Evolutionary conservation across 2,888 invertebrate genomes (phyloP).

Genomic region (Lysandra coridon): DNA sequence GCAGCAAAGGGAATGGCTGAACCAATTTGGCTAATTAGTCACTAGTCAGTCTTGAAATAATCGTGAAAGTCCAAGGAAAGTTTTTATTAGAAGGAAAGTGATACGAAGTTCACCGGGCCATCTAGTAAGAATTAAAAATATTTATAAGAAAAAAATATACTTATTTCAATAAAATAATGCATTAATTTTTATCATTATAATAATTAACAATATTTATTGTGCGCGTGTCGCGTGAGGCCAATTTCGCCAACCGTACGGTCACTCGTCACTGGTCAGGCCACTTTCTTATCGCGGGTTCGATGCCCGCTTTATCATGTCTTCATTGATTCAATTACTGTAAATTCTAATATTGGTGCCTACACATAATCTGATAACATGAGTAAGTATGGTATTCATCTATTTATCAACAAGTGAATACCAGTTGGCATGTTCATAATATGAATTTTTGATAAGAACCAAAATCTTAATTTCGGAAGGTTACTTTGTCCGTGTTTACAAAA

Average conservation of each 20-base stretch:
- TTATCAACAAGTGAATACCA: background rate
- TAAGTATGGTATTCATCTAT: constrained; percentile 3
- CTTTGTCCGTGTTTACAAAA: too few relatives aligned
- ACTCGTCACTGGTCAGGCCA: constrained; percentile 30
- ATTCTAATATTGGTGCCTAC: constrained; percentile 40
- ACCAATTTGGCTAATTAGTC: too few relatives aligned
- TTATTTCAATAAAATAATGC: background rate
- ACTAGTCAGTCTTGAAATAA: too few relatives aligned
- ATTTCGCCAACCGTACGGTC: constrained; percentile 38
- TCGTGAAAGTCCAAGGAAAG: too few relatives aligned
- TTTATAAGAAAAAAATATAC: too few relatives aligned
- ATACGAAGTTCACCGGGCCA: too few relatives aligned
- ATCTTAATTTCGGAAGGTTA: too few relatives aligned
- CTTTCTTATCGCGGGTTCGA: constrained; percentile 53
- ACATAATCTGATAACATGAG: constrained; percentile 37
- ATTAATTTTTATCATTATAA: background rate
- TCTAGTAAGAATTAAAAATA: too few relatives aligned
- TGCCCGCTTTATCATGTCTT: constrained; percentile 65
- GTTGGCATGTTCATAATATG: too few relatives aligned
- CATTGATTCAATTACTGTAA: constrained; percentile 56
- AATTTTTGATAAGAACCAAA: too few relatives aligned
- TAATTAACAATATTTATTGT: background rate
- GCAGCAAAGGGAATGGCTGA: too few relatives aligned
- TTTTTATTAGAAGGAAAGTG: too few relatives aligned
- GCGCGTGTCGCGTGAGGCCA: constrained; percentile 32